Evolutionary conservation across 92 coral and sea anemone genomes (phyloP).

Genomic region (Phymanthus crucifer): DNA sequence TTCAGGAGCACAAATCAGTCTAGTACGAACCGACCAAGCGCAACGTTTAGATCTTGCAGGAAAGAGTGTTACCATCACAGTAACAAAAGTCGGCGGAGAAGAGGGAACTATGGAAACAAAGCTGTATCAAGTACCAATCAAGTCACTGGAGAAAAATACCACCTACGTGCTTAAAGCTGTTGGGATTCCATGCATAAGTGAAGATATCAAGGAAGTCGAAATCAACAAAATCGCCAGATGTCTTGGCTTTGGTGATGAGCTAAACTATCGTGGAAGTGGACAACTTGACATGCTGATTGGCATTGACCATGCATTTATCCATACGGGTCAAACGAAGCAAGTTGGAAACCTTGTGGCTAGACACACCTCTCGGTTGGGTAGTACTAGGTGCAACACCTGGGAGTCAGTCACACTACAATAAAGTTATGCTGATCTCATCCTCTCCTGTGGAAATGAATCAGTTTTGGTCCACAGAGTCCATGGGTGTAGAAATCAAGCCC

Average conservation of each 20-base stretch:
- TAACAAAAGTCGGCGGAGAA: too few species aligned
- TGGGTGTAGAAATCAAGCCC: conserved; percentile 54
- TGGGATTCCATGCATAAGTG: conserved; percentile 59
- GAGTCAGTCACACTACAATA: too few species aligned
- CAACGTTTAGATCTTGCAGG: too few species aligned
- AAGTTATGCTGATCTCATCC: too few species aligned
- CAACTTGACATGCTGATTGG: conserved; percentile 54
- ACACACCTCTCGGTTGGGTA: conserved; percentile 27
- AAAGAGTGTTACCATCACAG: too few species aligned
- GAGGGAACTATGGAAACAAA: too few species aligned
- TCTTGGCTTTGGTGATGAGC: conserved; percentile 25
- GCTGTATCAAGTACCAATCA: too few species aligned
- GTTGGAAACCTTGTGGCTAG: conserved; percentile 42
- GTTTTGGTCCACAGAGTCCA: conserved; percentile 53
- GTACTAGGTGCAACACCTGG: too few species aligned
- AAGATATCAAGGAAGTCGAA: conserved; percentile 40
- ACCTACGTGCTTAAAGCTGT: conserved; percentile 52
- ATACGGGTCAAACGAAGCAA: conserved; percentile 55
- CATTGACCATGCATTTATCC: conserved; percentile 57
- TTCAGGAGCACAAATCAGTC: too few species aligned
- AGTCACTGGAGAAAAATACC: conserved; percentile 36
- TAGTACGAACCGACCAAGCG: too few species aligned
- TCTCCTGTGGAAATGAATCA: conserved; percentile 42
- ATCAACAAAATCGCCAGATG: conserved; percentile 25
- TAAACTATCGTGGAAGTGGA: conserved; percentile 43